Base-by-base conservation (phyloP, 2,888 invertebrate genomes). In the Venusia cambrica region DNA sequence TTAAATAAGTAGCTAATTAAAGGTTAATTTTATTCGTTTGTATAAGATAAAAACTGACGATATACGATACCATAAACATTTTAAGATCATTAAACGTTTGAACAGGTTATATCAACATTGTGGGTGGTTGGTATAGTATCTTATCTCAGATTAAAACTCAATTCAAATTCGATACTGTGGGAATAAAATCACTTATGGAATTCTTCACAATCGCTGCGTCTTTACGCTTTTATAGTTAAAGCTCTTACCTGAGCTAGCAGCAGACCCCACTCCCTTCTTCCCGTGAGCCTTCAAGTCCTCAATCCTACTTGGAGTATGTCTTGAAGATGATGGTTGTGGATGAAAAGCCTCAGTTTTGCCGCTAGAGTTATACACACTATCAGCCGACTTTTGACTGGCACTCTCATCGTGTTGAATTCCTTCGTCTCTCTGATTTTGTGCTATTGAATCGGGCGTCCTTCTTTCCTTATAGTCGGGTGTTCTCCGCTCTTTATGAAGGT, bases 321-420 rank as follows among this genome's bases (percentile, higher is more conserved):
- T 67, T n/a, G 83, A 77, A 0, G 89, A 88, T 1, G 88, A 84
- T 1, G 85, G 81, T 27, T 83, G 87, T n/a, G 84, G 80, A 34
- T 71, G 72, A 38, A 72, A 75, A 0, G 64, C 49, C 25, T 87
- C 87, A 3, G 66, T 56, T 48, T 84, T 81, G 7, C 81, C 85
- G 41, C 85, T 89, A 0, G 90, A 84, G 51, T 89, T 89, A 52
- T 90, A 90, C 2, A 90, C 90, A 50, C 90, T 90, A 57, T 90
- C 90, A 11, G 69, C 79, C 5, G 85, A 85, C 44, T 87, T 87
- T 46, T 87, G 87, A 57, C 85, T 85, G 11, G 79, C 75, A 54
- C 64, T 80, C 40, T 87, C 85, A 45, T 84, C 73, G 3, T 83
- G 79, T 12, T 60, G 62, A 19, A 24, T 45, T 7, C 69, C 56